These are phyloP conservation scores for Parthenolecanium corni DNA, from an alignment of 2,888 invertebrate species.

Conservation along the genomic window DNA sequence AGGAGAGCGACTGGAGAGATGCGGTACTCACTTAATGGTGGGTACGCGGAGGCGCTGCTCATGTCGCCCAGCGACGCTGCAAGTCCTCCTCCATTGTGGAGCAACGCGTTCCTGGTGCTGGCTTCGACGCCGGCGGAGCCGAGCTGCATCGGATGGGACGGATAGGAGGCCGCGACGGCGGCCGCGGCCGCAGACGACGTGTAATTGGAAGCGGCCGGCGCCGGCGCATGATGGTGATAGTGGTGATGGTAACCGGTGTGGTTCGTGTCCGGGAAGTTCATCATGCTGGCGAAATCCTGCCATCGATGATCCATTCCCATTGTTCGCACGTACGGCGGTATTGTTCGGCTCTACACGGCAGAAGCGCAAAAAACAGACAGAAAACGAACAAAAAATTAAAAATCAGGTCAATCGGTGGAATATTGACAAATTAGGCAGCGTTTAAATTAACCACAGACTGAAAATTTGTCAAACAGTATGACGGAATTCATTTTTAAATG, in stretches of 20 bases:
- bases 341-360: constrained; percentile 27
- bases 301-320: constrained; percentile 29
- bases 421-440: too few relatives aligned
- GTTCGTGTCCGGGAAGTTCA: constrained; percentile 21
- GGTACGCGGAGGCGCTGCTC: constrained; percentile 10
- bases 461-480: too few relatives aligned
- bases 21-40: constrained; percentile 12
- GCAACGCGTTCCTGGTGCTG: constrained; percentile 14
- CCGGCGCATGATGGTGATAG: constrained; percentile 14
- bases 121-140: constrained; percentile 3
- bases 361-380: neutral
- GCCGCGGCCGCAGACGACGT: constrained; percentile 1
- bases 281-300: constrained; percentile 20
- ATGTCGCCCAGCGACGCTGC: neutral
- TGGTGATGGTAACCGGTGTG: constrained; percentile 14
- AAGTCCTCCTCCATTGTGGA: constrained; percentile 7
- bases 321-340: constrained; percentile 23
- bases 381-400: neutral
- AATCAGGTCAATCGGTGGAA: neutral
- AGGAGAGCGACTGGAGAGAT: too few relatives aligned
- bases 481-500: too few relatives aligned
- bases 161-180: constrained; percentile 4
- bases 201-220: constrained; percentile 14
- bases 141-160: constrained; percentile 22
- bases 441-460: too few relatives aligned